Conservation (phyloP, 2,113 vertebrate genomes). For the Todiramphus chloris region DNA sequence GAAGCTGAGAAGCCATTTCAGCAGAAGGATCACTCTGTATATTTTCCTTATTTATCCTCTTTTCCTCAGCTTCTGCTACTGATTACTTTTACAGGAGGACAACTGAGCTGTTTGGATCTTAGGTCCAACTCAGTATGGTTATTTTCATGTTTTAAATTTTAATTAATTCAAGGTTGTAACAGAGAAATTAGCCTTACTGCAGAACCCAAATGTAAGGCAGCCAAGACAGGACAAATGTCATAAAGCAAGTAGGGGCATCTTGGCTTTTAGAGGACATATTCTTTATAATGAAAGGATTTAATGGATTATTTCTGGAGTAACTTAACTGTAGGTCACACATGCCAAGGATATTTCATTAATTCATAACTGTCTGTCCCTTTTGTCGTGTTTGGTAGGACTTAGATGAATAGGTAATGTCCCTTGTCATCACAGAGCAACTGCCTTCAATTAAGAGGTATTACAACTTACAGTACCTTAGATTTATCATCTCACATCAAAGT, state of each 20-base stretch:
- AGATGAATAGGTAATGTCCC: neutral
- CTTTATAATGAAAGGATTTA: neutral
- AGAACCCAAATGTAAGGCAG: neutral
- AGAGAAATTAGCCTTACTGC: neutral
- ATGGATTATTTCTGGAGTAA: neutral
- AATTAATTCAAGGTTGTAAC: neutral
- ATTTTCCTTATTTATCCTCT: neutral
- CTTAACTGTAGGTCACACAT: neutral
- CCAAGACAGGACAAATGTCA: neutral
- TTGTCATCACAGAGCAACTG: conserved; percentile 5
- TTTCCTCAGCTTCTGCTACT: neutral
- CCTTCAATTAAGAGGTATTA: neutral
- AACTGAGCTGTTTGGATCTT: neutral
- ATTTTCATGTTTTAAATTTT: neutral
- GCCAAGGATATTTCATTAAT: conserved; percentile 7
- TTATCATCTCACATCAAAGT: neutral
- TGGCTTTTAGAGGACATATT: neutral
- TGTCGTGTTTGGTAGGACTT: neutral
- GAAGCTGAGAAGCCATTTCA: neutral
- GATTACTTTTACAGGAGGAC: neutral
- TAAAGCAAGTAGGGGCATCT: neutral
- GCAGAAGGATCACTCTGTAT: neutral
- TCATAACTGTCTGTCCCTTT: neutral
- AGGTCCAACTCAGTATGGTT: neutral
- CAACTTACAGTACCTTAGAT: neutral